Percentiles rank a stretch among this genome's conserved stretches.
Evolutionary conservation across 2,888 invertebrate genomes (phyloP).

Genomic region (Pristionchus fissidentatus): DNA sequence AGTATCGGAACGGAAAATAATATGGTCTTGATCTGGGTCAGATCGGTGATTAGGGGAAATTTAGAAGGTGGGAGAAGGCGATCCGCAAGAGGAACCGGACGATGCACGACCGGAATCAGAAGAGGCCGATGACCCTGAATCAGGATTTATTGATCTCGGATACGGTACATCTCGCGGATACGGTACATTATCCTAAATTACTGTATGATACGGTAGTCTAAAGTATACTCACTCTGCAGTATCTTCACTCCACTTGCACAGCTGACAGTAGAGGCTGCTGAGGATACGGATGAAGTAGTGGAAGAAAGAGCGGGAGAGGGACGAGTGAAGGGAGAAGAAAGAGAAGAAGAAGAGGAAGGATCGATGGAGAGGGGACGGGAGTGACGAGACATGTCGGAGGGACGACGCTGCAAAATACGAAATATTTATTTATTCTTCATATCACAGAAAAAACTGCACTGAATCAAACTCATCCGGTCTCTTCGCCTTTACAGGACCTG

Average conservation of each 20-base stretch:
- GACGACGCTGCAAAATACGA: conserved; percentile 32
- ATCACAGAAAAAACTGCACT: too few species aligned
- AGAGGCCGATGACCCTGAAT: conserved; percentile 20
- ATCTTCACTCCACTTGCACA: conserved; percentile 37
- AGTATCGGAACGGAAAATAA: conserved; percentile 9
- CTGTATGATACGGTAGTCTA: too few species aligned
- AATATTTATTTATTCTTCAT: not conserved
- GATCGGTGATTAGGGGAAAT: too few species aligned
- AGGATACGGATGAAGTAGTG: conserved; percentile 37
- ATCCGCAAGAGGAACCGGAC: conserved; percentile 42
- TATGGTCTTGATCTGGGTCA: too few species aligned
- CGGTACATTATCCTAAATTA: not conserved
- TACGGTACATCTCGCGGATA: not conserved
- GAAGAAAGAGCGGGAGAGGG: conserved; percentile 46
- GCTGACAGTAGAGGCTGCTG: conserved; percentile 43
- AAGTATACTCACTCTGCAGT: not conserved
- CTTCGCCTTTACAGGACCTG: too few species aligned
- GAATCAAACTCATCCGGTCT: too few species aligned
- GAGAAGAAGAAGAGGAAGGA: not conserved
- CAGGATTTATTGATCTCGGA: not conserved
- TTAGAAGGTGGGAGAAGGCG: conserved; percentile 45
- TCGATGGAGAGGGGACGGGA: conserved; percentile 39
- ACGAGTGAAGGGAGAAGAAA: conserved; percentile 13
- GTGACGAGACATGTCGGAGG: conserved; percentile 46
- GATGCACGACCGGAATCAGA: conserved; percentile 37